Percentiles rank a stretch among this genome's conserved stretches.
phyloP scores from a whole-genome alignment of 1,140 invertebrate genomes.

The Drosophila burlai region DNA sequence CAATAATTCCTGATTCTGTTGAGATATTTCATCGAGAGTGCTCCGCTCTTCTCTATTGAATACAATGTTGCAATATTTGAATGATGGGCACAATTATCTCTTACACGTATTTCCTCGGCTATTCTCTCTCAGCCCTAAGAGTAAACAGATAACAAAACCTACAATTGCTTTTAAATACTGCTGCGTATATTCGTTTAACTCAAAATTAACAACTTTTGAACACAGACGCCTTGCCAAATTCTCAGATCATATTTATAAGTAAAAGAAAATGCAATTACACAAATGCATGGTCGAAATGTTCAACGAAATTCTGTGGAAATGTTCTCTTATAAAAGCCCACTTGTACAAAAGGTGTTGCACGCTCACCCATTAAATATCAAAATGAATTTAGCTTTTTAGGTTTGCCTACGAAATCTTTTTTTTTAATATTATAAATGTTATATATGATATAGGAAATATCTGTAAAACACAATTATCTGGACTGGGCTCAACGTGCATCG shows the following conservation, averaged over 20 bases:
- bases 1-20: constrained; percentile 32
- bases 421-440: not conserved
- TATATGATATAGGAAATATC: not conserved
- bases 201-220: constrained; percentile 20
- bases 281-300: constrained; percentile 28
- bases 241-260: constrained; percentile 70
- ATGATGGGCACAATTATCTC: constrained; percentile 58
- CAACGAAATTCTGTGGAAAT: constrained; percentile 23
- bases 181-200: constrained; percentile 52
- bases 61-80: constrained; percentile 60
- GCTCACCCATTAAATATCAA: not conserved
- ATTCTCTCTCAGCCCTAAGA: not conserved
- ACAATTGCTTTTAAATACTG: constrained; percentile 11
- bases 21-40: constrained; percentile 29
- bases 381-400: constrained; percentile 22
- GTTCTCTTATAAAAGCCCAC: constrained; percentile 34
- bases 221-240: constrained; percentile 56
- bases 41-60: constrained; percentile 5
- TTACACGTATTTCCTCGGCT: constrained; percentile 37
- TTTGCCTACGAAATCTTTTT: not conserved
- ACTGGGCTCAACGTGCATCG: too few species aligned
- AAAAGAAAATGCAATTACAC: constrained; percentile 63
- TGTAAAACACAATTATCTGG: not conserved
- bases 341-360: constrained; percentile 29
- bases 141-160: not conserved